Evolutionary conservation across 2,113 vertebrate species (phyloP).

Genomic region (Pseudorasbora parva): DNA sequence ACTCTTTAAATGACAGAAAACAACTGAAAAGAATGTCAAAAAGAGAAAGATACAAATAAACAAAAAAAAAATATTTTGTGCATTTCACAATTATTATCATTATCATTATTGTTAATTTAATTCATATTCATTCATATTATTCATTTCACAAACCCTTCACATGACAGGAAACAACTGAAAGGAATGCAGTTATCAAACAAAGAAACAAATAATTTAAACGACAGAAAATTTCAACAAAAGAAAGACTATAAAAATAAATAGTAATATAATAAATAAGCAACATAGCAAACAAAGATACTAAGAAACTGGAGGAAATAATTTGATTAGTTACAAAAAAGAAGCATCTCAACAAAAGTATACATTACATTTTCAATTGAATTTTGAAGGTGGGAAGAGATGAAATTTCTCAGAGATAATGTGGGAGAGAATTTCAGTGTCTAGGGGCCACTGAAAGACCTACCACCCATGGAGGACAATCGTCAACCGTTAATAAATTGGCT

Average conservation of each 20-base stretch:
- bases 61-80: too few relatives aligned
- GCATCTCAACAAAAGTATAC: not conserved
- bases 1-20: not conserved
- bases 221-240: not conserved
- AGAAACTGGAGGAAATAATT: not conserved
- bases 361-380: not conserved
- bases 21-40: too few relatives aligned
- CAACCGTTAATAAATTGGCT: constrained; percentile 27
- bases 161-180: too few relatives aligned
- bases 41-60: too few relatives aligned
- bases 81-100: too few relatives aligned
- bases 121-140: too few relatives aligned
- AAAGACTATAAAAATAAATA: not conserved
- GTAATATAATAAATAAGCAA: not conserved
- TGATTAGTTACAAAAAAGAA: not conserved
- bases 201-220: too few relatives aligned
- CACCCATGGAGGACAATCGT: constrained; percentile 26
- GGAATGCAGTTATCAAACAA: too few relatives aligned
- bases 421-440: constrained; percentile 2
- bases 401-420: constrained; percentile 1
- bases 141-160: too few relatives aligned
- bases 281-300: not conserved
- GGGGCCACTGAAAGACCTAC: constrained; percentile 21
- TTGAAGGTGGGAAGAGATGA: not conserved
- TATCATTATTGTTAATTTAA: too few relatives aligned